Percentiles rank a stretch among this genome's conserved stretches.
These are phyloP conservation scores for Athalia circularis DNA, from an alignment of 2,888 invertebrate species.

Conservation along the genomic window DNA sequence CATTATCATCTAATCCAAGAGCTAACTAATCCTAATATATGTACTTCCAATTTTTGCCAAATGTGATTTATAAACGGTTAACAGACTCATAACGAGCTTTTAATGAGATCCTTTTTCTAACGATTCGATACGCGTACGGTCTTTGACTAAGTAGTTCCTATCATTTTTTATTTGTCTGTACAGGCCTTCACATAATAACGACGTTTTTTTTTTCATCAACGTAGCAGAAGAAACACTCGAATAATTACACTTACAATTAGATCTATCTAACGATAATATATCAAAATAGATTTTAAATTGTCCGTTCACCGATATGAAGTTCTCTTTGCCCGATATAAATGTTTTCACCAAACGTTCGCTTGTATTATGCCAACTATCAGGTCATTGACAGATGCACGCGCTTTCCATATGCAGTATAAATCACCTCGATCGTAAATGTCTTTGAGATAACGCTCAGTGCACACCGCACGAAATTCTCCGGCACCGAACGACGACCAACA, in stretches of 20 bases:
- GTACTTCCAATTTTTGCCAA: constrained; percentile 16
- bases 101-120: constrained; percentile 22
- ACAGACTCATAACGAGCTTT: constrained; percentile 17
- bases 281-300: constrained; percentile 30
- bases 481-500: background rate
- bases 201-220: background rate
- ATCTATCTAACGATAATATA: background rate
- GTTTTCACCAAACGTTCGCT: background rate
- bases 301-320: constrained; percentile 7
- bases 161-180: constrained; percentile 14
- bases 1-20: constrained; percentile 10
- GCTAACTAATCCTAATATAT: background rate
- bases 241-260: constrained; percentile 16
- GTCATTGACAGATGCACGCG: constrained; percentile 30
- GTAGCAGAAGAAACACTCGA: background rate
- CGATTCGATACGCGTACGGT: constrained; percentile 27
- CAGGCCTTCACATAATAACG: background rate
- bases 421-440: constrained; percentile 39
- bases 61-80: background rate
- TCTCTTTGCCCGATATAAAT: constrained; percentile 31
- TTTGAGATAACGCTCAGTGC: constrained; percentile 20
- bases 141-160: background rate
- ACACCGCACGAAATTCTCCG: constrained; percentile 5
- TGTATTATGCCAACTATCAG: constrained; percentile 38
- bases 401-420: constrained; percentile 28